phyloP scores from a whole-genome alignment of 2,797 vertebrate genomes.

The Erpetoichthys calabaricus region DNA sequence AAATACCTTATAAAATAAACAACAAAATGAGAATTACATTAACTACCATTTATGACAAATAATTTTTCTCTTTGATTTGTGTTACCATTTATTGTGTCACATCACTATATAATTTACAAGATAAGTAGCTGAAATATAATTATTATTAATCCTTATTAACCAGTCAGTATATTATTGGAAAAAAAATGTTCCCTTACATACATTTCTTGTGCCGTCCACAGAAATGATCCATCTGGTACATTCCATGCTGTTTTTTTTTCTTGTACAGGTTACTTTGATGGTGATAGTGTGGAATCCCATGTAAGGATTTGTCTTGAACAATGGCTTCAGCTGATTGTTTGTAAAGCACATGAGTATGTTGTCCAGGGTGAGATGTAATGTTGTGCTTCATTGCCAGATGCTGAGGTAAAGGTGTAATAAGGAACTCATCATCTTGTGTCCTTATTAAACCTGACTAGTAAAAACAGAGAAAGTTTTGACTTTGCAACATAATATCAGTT shows the following conservation, averaged over 20 bases:
- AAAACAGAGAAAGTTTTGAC: constrained; percentile 18
- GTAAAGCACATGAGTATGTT: constrained; percentile 86
- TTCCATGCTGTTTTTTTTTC: constrained; percentile 39
- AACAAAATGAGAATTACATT: no score
- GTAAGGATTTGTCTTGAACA: constrained; percentile 34
- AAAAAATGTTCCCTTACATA: constrained; percentile 87
- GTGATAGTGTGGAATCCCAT: constrained; percentile 13
- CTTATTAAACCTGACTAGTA: constrained; percentile 84
- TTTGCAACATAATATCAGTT: no score
- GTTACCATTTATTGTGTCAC: no score
- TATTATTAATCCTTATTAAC: constrained; percentile 13
- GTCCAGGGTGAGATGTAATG: constrained; percentile 64
- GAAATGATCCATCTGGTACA: constrained; percentile 75
- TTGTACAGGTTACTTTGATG: constrained; percentile 28
- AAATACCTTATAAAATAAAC: no score
- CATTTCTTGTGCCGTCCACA: constrained; percentile 97
- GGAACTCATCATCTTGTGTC: constrained; percentile 66
- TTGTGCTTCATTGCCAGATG: constrained; percentile 73
- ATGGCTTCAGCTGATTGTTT: constrained; percentile 70
- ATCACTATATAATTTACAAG: constrained; percentile 3
- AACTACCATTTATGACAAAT: no score
- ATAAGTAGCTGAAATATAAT: constrained; percentile 1
- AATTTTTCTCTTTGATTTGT: no score
- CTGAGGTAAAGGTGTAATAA: constrained; percentile 77
- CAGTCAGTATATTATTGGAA: no score